A percentile compares a stretch with the other conserved stretches of the same genome.
phyloP scores from a whole-genome alignment of 2,797 vertebrate species.

The Scarus forsteni region DNA sequence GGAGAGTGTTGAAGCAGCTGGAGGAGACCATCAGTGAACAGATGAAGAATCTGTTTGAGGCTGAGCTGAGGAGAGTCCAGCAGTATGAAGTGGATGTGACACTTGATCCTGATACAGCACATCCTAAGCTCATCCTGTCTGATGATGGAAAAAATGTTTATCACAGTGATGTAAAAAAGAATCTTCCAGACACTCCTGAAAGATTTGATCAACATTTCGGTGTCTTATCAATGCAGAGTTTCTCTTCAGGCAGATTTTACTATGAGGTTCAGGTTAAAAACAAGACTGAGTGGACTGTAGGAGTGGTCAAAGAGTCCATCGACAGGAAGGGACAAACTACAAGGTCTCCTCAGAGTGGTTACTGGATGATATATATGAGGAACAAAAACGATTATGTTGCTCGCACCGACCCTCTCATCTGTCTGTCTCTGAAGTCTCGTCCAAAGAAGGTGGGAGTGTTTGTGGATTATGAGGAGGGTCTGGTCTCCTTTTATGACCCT shows the following conservation, averaged over 20 bases:
- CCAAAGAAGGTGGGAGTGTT: not conserved
- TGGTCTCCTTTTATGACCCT: conserved; percentile 29
- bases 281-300: conserved; percentile 14
- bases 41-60: not conserved
- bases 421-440: not conserved
- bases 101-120: not conserved
- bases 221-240: not conserved
- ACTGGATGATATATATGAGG: conserved; percentile 32
- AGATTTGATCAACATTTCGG: not conserved
- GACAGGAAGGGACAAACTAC: conserved; percentile 9
- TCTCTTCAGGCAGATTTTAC: conserved; percentile 22
- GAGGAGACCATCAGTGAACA: not conserved
- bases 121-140: not conserved
- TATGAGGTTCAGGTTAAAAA: conserved; percentile 24
- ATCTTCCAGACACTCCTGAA: not conserved
- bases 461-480: conserved; percentile 34
- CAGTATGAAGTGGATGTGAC: not conserved
- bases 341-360: conserved; percentile 16
- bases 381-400: accelerated
- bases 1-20: conserved; percentile 18
- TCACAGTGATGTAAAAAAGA: not conserved
- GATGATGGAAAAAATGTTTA: not conserved
- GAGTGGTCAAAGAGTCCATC: conserved; percentile 19
- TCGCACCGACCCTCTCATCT: accelerated
- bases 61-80: conserved; percentile 20